Evolutionary conservation across 2,797 vertebrate species (phyloP).

Genomic region (Orientallactaga sibirica): DNA sequence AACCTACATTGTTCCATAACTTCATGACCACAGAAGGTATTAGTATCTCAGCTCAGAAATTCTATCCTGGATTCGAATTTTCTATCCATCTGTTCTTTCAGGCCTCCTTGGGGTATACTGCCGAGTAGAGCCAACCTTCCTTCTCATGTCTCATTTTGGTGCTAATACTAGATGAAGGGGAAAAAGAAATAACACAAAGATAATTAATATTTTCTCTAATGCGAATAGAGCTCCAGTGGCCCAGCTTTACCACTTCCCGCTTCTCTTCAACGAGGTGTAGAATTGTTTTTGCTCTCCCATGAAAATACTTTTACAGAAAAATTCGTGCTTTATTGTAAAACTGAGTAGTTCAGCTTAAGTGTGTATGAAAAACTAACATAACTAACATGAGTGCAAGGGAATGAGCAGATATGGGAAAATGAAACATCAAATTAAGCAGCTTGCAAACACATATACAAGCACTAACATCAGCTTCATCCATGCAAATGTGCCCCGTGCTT

Average conservation of each 20-base stretch:
- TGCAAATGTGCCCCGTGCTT: neutral
- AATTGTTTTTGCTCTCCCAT: conserved; percentile 44
- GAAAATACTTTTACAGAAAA: conserved; percentile 68
- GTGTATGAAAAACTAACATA: conserved; percentile 67
- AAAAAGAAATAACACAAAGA: neutral
- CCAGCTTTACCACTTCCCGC: neutral
- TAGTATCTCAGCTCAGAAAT: conserved; percentile 5
- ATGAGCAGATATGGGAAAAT: neutral
- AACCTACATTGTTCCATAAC: neutral
- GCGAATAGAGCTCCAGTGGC: neutral
- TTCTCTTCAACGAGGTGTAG: neutral
- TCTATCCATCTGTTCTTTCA: neutral
- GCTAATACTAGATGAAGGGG: neutral
- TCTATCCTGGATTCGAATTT: conserved; percentile 17
- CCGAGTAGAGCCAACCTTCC: neutral
- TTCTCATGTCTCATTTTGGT: neutral
- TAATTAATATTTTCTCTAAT: neutral
- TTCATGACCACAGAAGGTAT: conserved; percentile 8
- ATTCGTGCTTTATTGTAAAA: conserved; percentile 35
- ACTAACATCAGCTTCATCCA: conserved; percentile 28
- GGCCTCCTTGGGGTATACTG: neutral
- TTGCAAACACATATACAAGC: conserved; percentile 52
- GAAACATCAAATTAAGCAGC: conserved; percentile 60
- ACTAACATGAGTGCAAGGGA: conserved; percentile 44
- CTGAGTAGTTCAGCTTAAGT: conserved; percentile 68